These are phyloP conservation scores for Caenorhabditis imperialis DNA, from an alignment of 2,888 invertebrate genomes.

Conservation along the genomic window DNA sequence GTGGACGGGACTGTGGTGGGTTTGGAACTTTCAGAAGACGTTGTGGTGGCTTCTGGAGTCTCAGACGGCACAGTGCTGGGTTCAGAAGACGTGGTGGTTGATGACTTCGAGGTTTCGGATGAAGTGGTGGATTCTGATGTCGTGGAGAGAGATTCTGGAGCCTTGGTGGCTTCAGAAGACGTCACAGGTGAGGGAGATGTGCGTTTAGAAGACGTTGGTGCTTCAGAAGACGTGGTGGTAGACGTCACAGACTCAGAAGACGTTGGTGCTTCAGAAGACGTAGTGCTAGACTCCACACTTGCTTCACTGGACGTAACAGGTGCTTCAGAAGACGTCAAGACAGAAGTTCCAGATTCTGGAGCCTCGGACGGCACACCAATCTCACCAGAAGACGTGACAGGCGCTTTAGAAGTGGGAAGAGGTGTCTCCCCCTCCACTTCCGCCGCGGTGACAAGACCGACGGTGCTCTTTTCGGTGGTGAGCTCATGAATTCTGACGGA, in stretches of 20 bases:
- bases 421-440: not conserved
- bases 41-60: not conserved
- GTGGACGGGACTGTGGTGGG: too few relatives aligned
- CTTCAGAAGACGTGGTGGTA: too few relatives aligned
- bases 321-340: not conserved
- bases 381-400: slow-evolving; percentile 8
- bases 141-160: not conserved
- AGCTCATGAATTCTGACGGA: slow-evolving; percentile 32
- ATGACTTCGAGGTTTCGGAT: not conserved
- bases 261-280: not conserved
- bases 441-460: not conserved
- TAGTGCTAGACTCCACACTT: not conserved
- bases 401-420: not conserved
- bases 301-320: not conserved
- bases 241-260: too few relatives aligned
- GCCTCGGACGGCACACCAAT: not conserved
- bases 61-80: not conserved
- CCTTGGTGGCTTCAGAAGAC: slow-evolving; percentile 1
- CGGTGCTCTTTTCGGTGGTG: slow-evolving; percentile 5
- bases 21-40: not conserved
- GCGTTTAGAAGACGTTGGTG: not conserved
- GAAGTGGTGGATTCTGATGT: not conserved
- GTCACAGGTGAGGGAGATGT: not conserved
- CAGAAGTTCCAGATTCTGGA: slow-evolving; percentile 3
- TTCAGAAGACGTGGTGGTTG: slow-evolving; percentile 13